Base-by-base conservation (phyloP, 2,797 vertebrate species). In the Danionella dracula region DNA sequence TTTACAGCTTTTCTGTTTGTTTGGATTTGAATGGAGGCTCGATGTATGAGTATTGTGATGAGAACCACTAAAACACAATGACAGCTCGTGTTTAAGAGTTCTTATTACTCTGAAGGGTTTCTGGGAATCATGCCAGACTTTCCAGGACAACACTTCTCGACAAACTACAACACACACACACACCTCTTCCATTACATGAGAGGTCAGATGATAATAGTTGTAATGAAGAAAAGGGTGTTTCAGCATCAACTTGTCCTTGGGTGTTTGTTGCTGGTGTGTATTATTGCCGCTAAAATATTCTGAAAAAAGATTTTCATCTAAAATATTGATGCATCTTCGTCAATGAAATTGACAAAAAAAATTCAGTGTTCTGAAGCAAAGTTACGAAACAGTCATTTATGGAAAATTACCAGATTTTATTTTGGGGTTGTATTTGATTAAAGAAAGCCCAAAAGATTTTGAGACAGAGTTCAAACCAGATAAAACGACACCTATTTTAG, bases 41-140 rank as follows among this genome's bases (percentile, higher is more conserved):
- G 29, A 49, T 41, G 32, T 66, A 51, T 32, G 42, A 13, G 41
- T 42, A 55, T 66, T 67, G 38, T 61, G 57, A 48, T 19, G 49
- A 27, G 27, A 32, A 19, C 8, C 38, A 41, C 17, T 54, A 20
- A 61, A 41, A 35, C 10, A 51, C 51, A 54, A 56, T 62, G 56
- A 42, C 50, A 32, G 41, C 32, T 45, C 17, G 1, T 41, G 29
- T 51, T 23, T 37, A 59, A 56, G 31, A 37, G 15, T 37, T 62
- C 37, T 53, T 42, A 62, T 67, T 67, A 68, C 49, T 44, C 15
- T 51, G 34, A 63, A 51, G 65, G 49, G 27, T 10, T 61, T 68
- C 69, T 68, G 69, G 69, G 73, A 57, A 8, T 21, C 8, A n/a
- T 40, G 69, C 73, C 73, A 75, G 58, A 51, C 57, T 63, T 57